A percentile compares a stretch with the other conserved stretches of the same genome.
phyloP scores from a whole-genome alignment of 2,888 invertebrate genomes.

The Epirrhoe alternata region DNA sequence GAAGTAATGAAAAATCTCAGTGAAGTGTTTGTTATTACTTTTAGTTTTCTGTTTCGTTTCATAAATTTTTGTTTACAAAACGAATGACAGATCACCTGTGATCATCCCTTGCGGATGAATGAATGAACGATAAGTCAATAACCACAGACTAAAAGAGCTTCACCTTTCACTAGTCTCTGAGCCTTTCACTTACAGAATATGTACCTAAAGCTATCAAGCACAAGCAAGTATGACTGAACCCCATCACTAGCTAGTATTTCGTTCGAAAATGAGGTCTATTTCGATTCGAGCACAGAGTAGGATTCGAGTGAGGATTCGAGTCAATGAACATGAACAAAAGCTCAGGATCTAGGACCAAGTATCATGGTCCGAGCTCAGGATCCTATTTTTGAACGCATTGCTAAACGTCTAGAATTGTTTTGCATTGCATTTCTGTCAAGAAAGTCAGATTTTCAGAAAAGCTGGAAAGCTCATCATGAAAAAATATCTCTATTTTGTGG shows the following conservation, averaged over 20 bases:
- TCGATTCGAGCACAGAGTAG: too few relatives aligned
- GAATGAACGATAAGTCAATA: not conserved
- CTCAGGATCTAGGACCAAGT: too few relatives aligned
- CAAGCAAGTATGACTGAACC: too few relatives aligned
- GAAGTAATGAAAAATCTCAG: not conserved
- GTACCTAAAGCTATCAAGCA: too few relatives aligned
- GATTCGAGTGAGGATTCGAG: too few relatives aligned
- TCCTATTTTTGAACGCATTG: conserved; percentile 41
- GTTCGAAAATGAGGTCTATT: too few relatives aligned
- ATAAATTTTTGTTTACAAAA: not conserved
- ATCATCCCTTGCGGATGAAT: not conserved
- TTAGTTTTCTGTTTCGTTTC: not conserved
- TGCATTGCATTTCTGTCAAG: conserved; percentile 47
- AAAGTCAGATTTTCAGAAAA: conserved; percentile 13
- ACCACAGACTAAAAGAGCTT: too few relatives aligned
- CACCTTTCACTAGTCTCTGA: too few relatives aligned
- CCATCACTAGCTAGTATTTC: too few relatives aligned
- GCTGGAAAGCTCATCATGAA: conserved; percentile 22
- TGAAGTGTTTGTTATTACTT: too few relatives aligned
- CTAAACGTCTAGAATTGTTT: conserved; percentile 52
- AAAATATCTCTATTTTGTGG: conserved; percentile 47
- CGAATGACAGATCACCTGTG: not conserved
- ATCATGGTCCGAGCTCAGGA: not conserved
- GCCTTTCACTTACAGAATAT: too few relatives aligned
- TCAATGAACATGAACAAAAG: too few relatives aligned